These are phyloP conservation scores for Dermatophagoides farinae DNA, from an alignment of 1,140 invertebrate genomes.

Conservation along the genomic window DNA sequence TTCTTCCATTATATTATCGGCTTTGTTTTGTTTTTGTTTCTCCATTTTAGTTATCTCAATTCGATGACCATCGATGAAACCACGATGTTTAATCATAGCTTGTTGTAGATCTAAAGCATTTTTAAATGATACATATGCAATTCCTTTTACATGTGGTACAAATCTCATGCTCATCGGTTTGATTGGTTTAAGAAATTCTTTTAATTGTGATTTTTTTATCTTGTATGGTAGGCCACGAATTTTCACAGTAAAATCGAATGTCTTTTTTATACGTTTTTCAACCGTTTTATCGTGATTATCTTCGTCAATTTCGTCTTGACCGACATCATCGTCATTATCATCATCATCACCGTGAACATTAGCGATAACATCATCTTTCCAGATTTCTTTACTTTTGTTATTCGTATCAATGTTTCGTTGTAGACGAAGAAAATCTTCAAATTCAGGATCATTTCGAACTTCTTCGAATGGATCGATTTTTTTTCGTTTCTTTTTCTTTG, in stretches of 20 bases:
- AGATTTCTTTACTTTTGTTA: conserved; percentile 31
- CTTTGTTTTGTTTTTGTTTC: conserved; percentile 10
- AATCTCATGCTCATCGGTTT: conserved; percentile 54
- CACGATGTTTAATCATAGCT: conserved; percentile 62
- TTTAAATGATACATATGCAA: conserved; percentile 74
- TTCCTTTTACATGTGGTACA: conserved; percentile 48
- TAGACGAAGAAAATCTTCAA: conserved; percentile 63
- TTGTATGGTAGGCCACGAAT: conserved; percentile 37
- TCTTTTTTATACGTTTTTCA: conserved; percentile 18
- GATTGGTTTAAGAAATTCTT: conserved; percentile 60
- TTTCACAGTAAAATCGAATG: conserved; percentile 27
- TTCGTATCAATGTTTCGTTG: conserved; percentile 34
- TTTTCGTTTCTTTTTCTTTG: conserved; percentile 4
- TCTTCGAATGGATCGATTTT: conserved; percentile 23
- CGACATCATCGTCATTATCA: conserved; percentile 18
- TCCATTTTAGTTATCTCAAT: conserved; percentile 25
- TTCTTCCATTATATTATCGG: background rate
- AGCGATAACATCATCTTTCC: conserved; percentile 25
- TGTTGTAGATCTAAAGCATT: conserved; percentile 56
- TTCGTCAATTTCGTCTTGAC: conserved; percentile 24
- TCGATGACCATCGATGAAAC: conserved; percentile 38
- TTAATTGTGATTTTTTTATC: conserved; percentile 40
- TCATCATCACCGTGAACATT: conserved; percentile 7
- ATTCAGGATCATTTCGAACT: conserved; percentile 68
- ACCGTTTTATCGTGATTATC: conserved; percentile 18